Conservation (phyloP, 2,888 invertebrate species). For the Caenorhabditis japonica region DNA sequence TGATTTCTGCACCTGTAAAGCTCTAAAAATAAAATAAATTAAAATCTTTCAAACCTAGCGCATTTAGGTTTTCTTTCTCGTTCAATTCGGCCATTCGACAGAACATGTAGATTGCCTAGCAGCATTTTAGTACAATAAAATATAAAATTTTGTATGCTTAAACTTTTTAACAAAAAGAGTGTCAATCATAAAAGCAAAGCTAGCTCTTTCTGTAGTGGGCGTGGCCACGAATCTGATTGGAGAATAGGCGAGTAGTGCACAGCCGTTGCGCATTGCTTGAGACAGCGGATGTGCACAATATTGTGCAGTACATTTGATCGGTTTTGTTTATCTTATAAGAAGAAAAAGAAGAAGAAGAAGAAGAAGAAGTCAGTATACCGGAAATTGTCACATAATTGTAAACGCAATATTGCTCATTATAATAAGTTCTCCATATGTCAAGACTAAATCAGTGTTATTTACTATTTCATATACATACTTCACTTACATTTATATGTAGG, state of each 20-base stretch:
- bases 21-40: too few relatives aligned
- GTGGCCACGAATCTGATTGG: conserved; percentile 37
- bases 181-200: conserved; percentile 20
- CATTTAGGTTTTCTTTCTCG: conserved; percentile 66
- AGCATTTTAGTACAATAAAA: conserved; percentile 33
- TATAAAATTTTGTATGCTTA: neutral
- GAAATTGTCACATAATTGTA: conserved; percentile 60
- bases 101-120: conserved; percentile 57
- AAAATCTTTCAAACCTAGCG: conserved; percentile 52
- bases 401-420: conserved; percentile 27
- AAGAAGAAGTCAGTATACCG: conserved; percentile 35
- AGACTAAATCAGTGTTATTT: conserved; percentile 31
- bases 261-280: conserved; percentile 5
- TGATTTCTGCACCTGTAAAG: conserved; percentile 87
- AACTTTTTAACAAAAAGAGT: neutral
- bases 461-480: too few relatives aligned
- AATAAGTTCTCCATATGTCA: conserved; percentile 47
- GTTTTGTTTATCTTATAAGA: conserved; percentile 46
- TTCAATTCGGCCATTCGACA: conserved; percentile 59
- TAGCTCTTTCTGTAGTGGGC: conserved; percentile 40
- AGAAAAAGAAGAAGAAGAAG: conserved; percentile 17
- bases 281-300: conserved; percentile 33
- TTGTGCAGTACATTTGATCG: conserved; percentile 23
- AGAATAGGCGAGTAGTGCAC: conserved; percentile 16
- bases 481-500: too few relatives aligned